A percentile compares a stretch with the other conserved stretches of the same genome.
These are phyloP conservation scores for Cryptus viduatorius DNA, from an alignment of 2,888 invertebrate genomes.

Conservation along the genomic window DNA sequence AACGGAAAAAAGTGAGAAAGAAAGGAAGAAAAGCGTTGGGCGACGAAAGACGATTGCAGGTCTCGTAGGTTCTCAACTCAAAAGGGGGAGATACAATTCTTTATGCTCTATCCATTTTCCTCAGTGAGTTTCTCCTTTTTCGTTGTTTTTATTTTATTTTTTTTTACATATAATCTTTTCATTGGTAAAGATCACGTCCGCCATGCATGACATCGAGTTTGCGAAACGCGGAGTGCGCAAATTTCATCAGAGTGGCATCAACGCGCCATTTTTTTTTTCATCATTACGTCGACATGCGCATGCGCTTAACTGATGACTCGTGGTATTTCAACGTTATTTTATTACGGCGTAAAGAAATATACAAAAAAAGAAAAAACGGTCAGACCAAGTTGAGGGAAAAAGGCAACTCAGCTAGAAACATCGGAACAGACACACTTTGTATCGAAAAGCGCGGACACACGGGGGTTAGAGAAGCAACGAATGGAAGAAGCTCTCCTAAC, in stretches of 20 bases:
- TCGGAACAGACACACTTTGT: not conserved
- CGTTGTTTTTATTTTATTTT: not conserved
- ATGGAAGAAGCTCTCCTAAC: constrained; percentile 20
- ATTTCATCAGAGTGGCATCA: no score
- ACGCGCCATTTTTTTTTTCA: no score
- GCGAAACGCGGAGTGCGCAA: no score
- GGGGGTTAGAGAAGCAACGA: constrained; percentile 4
- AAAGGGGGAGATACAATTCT: not conserved
- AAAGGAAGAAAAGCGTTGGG: not conserved
- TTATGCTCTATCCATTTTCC: not conserved
- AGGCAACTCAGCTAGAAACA: not conserved
- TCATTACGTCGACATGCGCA: no score
- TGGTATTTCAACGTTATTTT: no score
- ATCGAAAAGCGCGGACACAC: not conserved
- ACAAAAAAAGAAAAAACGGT: not conserved
- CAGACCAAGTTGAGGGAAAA: not conserved
- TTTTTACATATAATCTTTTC: not conserved
- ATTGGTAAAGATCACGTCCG: no score
- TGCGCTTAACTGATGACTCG: no score
- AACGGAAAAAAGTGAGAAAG: not conserved
- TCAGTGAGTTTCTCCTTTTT: not conserved
- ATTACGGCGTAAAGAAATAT: no score
- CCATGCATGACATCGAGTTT: no score
- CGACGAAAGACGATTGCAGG: constrained; percentile 7
- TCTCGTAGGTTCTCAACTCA: not conserved